phyloP scores from a whole-genome alignment of 2,797 vertebrate species.

The Alcedo atthis region DNA sequence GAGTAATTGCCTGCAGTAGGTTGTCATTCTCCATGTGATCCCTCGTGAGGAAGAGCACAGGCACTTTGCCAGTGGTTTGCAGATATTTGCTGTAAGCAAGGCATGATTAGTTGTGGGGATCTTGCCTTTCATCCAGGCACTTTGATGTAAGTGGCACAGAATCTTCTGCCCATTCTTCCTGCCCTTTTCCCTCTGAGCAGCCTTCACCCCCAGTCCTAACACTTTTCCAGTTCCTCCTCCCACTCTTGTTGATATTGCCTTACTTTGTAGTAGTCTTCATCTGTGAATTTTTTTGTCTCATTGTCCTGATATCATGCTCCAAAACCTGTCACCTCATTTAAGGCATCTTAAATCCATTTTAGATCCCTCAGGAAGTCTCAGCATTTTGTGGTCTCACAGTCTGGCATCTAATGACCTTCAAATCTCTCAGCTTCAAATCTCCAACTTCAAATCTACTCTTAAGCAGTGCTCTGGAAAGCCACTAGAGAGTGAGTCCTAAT shows the following conservation, averaged over 20 bases:
- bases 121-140: neutral
- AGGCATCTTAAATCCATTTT: neutral
- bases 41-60: neutral
- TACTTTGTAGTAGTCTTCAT: neutral
- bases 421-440: neutral
- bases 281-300: neutral
- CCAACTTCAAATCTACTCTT: neutral
- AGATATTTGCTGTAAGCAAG: slow-evolving; percentile 12
- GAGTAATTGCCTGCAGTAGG: neutral
- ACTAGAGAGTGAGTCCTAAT: neutral
- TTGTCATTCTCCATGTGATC: neutral
- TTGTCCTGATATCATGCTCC: neutral
- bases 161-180: neutral
- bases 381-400: neutral
- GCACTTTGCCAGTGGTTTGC: slow-evolving; percentile 28
- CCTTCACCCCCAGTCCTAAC: neutral
- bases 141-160: neutral
- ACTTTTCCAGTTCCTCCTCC: neutral
- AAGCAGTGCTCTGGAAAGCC: neutral
- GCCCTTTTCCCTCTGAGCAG: neutral
- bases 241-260: neutral
- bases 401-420: neutral
- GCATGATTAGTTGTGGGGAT: neutral
- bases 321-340: neutral
- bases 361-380: neutral